Base-by-base conservation (phyloP, 2,113 vertebrate genomes). In the Rhabdornis inornatus region DNA sequence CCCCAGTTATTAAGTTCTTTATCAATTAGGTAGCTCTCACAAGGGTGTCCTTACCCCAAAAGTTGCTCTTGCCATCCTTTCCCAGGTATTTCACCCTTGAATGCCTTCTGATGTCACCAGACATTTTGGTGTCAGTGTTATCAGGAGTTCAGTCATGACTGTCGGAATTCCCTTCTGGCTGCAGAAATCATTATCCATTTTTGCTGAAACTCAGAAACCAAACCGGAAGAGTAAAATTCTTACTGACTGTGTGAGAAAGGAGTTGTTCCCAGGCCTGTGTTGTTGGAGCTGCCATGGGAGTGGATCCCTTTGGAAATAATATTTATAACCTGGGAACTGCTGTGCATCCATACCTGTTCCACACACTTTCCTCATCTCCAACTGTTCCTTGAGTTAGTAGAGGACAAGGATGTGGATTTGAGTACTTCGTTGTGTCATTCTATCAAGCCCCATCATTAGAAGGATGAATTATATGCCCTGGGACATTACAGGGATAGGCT, bases 391-490 rank as follows among this genome's bases (percentile, higher is more conserved):
- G 31, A 80, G 23, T 60, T 37, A 88, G 23, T 4, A 57, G 53
- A 28, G 49, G 17, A 3, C 40, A 56, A 6, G 19, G 45, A 49
- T 45, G n/a, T 60, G 28, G 44, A 7, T 77, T 83, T 72, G 24
- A 39, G 31, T 9, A 15, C 59, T 60, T 68, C 23, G 23, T 60
- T 11, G 4, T 47, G 24, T 31, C 50, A 72, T 61, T 86, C 50
- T n/a, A 0, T 64, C 40, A 7, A 69, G n/a, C 44, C 16, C 12
- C 3, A 0, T 35, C 0, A 0, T 52, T 63, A 50, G 61, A 70
- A 88, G 47, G 45, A 13, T 68, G 52, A 80, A 10, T 69, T 39
- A 7, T 4, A n/a, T 1, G 15, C 35, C 59, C 50, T 27, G 8
- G 50, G 72, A 2, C 60, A 3, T 57, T 31, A 4, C 10, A 80